These are phyloP conservation scores for Acrobasis suavella DNA, from an alignment of 2,888 invertebrate species.

Conservation along the genomic window DNA sequence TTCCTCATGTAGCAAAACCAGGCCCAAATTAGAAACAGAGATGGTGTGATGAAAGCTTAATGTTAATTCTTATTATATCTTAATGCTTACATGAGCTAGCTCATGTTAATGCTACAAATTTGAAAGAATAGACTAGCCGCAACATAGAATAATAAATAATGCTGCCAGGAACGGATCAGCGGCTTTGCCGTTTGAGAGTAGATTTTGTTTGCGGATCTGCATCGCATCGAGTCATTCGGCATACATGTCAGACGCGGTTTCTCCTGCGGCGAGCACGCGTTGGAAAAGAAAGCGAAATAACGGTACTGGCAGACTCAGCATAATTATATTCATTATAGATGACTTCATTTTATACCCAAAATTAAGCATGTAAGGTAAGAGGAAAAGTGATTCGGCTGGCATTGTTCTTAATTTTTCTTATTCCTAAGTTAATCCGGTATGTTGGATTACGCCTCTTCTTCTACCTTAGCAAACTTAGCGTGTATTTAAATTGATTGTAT, in stretches of 20 bases:
- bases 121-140: no score
- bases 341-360: background rate
- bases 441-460: no score
- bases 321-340: constrained; percentile 41
- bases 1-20: no score
- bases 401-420: background rate
- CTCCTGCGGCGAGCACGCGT: constrained; percentile 45
- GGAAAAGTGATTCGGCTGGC: background rate
- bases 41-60: no score
- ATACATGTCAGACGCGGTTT: constrained; percentile 46
- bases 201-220: constrained; percentile 13
- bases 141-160: no score
- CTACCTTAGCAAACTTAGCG: no score
- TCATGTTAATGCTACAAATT: no score
- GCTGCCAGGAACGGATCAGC: no score
- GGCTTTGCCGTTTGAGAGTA: background rate
- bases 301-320: constrained; percentile 57
- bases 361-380: background rate
- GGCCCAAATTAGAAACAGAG: background rate
- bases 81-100: no score
- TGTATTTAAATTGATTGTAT: no score
- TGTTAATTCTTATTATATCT: no score
- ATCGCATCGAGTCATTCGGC: constrained; percentile 41
- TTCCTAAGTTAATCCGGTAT: no score
- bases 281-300: constrained; percentile 74